phyloP scores from a whole-genome alignment of 2,888 invertebrate species.

The Drosophila acutilabella region DNA sequence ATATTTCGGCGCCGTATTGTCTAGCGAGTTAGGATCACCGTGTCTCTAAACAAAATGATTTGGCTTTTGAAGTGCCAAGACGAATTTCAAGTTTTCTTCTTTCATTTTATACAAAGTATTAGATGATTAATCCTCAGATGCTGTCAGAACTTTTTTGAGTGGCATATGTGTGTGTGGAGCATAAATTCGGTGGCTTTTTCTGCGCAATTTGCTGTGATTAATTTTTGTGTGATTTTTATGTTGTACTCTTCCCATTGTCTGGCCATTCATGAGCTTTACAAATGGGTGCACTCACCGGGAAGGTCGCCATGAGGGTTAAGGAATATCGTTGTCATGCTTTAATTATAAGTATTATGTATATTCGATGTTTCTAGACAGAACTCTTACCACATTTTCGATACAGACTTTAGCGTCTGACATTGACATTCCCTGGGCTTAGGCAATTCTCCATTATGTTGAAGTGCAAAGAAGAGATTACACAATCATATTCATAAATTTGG shows the following conservation, averaged over 20 bases:
- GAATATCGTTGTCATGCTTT: conserved; percentile 22
- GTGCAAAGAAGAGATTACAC: conserved; percentile 24
- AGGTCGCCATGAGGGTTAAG: conserved; percentile 39
- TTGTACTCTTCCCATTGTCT: conserved; percentile 38
- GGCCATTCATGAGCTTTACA: conserved; percentile 61
- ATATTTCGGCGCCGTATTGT: conserved; percentile 40
- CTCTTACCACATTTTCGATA: conserved; percentile 3
- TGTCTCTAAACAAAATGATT: conserved; percentile 38
- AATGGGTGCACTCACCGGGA: conserved; percentile 51
- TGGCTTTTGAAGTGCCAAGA: conserved; percentile 69
- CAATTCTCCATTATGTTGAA: conserved; percentile 29
- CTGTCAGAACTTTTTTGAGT: conserved; percentile 62
- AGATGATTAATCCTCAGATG: conserved; percentile 72
- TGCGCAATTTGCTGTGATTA: conserved; percentile 81
- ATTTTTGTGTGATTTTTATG: conserved; percentile 69
- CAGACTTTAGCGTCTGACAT: conserved; percentile 50
- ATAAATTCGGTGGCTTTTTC: conserved; percentile 66
- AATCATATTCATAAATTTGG: conserved; percentile 40
- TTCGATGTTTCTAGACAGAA: background rate
- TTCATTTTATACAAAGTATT: conserved; percentile 38
- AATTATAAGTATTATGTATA: conserved; percentile 4
- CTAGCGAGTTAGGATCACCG: conserved; percentile 32
- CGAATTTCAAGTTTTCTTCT: conserved; percentile 76
- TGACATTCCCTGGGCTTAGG: conserved; percentile 54
- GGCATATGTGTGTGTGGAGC: conserved; percentile 26